Base-by-base conservation (phyloP, 2,113 vertebrate species). In the Sminthopsis crassicaudata region DNA sequence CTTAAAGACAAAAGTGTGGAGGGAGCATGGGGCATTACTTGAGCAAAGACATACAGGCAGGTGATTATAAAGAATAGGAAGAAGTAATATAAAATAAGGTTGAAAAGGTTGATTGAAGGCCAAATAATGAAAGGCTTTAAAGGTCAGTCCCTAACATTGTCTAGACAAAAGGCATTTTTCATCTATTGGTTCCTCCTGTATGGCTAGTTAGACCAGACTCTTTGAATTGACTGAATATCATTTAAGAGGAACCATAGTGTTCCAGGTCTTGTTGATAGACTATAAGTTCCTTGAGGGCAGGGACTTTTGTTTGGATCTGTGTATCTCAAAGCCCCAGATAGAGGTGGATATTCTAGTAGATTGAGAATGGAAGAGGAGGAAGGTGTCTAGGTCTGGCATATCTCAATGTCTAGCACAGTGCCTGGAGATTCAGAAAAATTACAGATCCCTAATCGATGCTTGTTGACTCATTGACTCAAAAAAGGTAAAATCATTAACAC, bases 401-500 rank as follows among this genome's bases (percentile, higher is more conserved):
- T 76, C n/a, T 84, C n/a, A 42, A n/a, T 76, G 36, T 76, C 30
- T n/a, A n/a, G 30, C 0, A 4, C n/a, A 16, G 60, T 67, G 60
- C 67, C 19, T 84, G 5, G 19, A 42, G n/a, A n/a, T 42, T 84
- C 16, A n/a, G 22, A 84, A n/a, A 8, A 30, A n/a, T 16, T 76
- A 76, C 36, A n/a, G 3, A 25, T 42, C 19, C n/a, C 36, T 8
- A 22, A 22, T 42, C 2, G 22, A 84, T 42, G 36, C 7, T n/a
- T 76, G 3, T n/a, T 76, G 60, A 19, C 6, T 23, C 16, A 84
- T 42, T 42, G 67, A 7, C n/a, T 1, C 12, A 93, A 27, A 25
- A 25, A 89, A 84, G 16, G n/a, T 91, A 8, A 92, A 94, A 97
- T 95, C 94, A 91, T 7, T 2, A 26, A 48, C 96, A 96, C 88